phyloP scores from a whole-genome alignment of 2,797 vertebrate species.

The Buceros bicornis region DNA sequence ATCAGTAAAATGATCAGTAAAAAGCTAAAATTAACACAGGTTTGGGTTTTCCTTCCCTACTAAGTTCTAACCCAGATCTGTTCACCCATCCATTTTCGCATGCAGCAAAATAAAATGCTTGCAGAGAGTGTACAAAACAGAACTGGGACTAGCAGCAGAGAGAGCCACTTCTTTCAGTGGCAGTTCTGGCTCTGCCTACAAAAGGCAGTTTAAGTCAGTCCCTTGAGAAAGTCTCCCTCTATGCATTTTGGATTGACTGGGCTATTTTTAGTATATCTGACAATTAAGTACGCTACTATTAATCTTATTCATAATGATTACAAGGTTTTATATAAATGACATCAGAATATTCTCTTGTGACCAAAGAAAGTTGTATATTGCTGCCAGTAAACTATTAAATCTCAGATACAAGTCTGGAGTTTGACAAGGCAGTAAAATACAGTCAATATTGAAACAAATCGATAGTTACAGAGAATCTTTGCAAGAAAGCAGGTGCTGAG shows the following conservation, averaged over 20 bases:
- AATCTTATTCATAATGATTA: background rate
- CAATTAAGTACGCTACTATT: background rate
- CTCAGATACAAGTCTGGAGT: background rate
- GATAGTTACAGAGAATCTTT: background rate
- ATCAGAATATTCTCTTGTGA: background rate
- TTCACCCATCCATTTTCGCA: background rate
- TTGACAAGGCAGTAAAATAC: background rate
- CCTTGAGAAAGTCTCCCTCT: background rate
- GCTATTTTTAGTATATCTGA: background rate
- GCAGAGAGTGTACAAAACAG: background rate
- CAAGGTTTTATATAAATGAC: background rate
- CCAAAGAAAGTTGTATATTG: background rate
- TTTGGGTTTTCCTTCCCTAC: fast-evolving
- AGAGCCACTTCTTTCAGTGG: fast-evolving
- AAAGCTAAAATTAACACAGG: background rate
- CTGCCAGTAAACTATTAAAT: too few species aligned
- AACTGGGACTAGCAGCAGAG: background rate
- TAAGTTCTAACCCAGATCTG: background rate
- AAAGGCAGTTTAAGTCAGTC: background rate
- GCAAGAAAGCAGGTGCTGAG: background rate
- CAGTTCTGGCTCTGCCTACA: background rate
- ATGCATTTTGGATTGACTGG: background rate
- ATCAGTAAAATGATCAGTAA: background rate
- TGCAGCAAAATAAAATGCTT: background rate
- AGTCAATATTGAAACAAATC: background rate